A percentile compares a stretch with the other conserved stretches of the same genome.
Evolutionary conservation across 1,140 invertebrate species (phyloP).

Genomic region (Oryctes rhinoceros): DNA sequence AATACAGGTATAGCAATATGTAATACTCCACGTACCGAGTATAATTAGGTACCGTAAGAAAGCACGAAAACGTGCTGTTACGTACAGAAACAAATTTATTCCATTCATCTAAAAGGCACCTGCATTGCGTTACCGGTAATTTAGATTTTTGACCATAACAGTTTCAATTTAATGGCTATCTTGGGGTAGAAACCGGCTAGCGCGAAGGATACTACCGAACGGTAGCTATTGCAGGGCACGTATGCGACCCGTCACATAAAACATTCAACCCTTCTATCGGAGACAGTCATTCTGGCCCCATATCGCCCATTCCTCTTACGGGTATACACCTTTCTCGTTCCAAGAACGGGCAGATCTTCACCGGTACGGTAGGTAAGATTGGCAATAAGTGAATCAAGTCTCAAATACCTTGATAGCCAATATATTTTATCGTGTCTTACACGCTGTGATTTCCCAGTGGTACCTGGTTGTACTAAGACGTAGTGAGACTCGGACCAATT

Average conservation of each 20-base stretch:
- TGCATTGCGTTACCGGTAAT: conserved; percentile 20
- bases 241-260: conserved; percentile 34
- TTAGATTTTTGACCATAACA: conserved; percentile 30
- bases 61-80: background rate
- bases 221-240: conserved; percentile 1
- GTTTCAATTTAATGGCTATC: conserved; percentile 27
- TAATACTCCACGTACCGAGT: background rate
- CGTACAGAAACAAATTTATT: background rate
- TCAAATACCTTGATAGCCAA: conserved; percentile 30
- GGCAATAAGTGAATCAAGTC: conserved; percentile 35
- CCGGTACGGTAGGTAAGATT: conserved; percentile 25
- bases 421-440: conserved; percentile 35
- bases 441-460: conserved; percentile 32
- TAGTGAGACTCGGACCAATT: conserved; percentile 23
- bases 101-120: background rate
- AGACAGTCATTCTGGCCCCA: conserved; percentile 33
- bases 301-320: conserved; percentile 25
- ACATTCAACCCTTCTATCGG: conserved; percentile 33
- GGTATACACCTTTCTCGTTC: conserved; percentile 5
- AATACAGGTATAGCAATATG: background rate
- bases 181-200: conserved; percentile 5
- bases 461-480: conserved; percentile 3
- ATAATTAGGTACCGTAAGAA: background rate
- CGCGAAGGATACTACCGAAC: conserved; percentile 11
- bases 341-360: conserved; percentile 9